These are phyloP conservation scores for Eupsittula cactorum DNA, from an alignment of 2,113 vertebrate species.

Conservation along the genomic window DNA sequence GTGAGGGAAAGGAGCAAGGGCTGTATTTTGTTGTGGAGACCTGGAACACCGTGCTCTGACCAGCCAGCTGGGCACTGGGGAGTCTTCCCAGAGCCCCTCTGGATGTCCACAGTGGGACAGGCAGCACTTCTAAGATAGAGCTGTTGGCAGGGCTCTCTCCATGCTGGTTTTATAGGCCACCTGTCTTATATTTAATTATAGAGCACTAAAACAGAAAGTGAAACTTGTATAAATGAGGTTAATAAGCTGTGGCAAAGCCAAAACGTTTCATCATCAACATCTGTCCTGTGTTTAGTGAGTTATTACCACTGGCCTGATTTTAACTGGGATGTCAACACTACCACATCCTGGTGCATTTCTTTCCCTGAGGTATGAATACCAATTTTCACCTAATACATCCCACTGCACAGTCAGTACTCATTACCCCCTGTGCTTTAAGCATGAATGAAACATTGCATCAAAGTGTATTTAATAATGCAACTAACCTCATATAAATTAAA, in stretches of 20 bases:
- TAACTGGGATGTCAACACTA: rapidly evolving
- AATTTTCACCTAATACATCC: not conserved
- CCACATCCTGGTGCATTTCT: not conserved
- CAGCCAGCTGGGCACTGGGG: not conserved
- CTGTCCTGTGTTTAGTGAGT: not conserved
- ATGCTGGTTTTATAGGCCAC: not conserved
- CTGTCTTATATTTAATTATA: not conserved
- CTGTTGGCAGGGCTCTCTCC: not conserved
- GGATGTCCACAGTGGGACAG: not conserved
- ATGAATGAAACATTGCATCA: not conserved
- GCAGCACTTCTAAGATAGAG: not conserved
- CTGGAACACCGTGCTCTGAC: rapidly evolving
- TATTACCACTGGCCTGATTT: not conserved
- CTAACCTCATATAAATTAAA: not conserved
- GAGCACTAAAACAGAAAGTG: not conserved
- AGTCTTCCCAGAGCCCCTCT: not conserved
- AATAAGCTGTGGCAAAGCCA: not conserved
- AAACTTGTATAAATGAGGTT: not conserved
- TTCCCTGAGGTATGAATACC: not conserved
- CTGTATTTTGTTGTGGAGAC: not conserved
- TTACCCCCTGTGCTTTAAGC: not conserved
- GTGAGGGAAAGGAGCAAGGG: not conserved
- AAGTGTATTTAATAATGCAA: not conserved
- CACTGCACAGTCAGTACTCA: not conserved
- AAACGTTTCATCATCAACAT: not conserved